These are phyloP conservation scores for Erebia palarica DNA, from an alignment of 2,888 invertebrate genomes.

Conservation along the genomic window DNA sequence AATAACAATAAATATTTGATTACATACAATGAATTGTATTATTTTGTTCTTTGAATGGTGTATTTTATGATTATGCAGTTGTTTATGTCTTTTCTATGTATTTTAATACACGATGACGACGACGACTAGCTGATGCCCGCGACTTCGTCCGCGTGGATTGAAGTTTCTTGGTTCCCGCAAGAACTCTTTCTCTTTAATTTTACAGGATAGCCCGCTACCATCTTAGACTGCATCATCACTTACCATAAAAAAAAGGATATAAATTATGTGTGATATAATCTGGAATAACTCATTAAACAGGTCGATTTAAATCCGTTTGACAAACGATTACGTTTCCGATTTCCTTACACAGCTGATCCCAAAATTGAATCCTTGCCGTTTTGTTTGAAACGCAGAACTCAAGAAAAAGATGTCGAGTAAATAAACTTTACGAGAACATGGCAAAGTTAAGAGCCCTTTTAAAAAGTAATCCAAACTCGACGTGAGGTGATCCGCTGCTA, in stretches of 20 bases:
- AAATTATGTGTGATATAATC: no score
- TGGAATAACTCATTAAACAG: no score
- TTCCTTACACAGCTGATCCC: no score
- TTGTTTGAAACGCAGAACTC: neutral
- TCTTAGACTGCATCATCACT: no score
- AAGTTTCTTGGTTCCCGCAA: no score
- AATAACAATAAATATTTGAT: conserved; percentile 44
- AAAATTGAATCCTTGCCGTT: neutral
- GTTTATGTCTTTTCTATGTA: neutral
- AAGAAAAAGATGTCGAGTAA: neutral
- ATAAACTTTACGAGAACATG: neutral
- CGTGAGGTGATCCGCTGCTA: conserved; percentile 25
- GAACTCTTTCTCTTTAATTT: no score
- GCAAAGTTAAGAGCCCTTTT: conserved; percentile 1
- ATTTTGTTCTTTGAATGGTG: conserved; percentile 1
- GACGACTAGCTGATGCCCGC: no score
- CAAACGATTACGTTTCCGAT: no score
- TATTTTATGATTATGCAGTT: neutral
- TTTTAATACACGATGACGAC: neutral
- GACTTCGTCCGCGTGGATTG: no score
- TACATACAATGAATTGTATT: conserved; percentile 27
- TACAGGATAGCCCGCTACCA: no score
- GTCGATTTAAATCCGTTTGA: no score
- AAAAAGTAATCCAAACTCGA: conserved; percentile 23
- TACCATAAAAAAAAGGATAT: no score